Conservation (phyloP, 1,140 invertebrate species). For the Diorhabda sublineata region DNA sequence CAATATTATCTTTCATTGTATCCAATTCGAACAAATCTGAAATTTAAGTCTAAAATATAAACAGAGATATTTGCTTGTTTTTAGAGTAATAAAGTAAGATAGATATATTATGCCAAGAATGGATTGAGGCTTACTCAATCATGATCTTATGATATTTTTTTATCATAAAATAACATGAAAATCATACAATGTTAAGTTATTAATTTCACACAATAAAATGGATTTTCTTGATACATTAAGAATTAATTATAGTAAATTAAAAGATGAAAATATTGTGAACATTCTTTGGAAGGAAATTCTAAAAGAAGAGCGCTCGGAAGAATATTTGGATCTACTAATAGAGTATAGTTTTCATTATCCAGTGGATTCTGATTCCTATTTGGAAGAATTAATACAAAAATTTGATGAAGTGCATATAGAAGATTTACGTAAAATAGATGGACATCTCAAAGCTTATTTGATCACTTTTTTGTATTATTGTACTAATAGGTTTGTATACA, state of each 20-base stretch:
- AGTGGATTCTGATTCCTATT: conserved; percentile 27
- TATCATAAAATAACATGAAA: background rate
- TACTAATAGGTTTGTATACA: conserved; percentile 5
- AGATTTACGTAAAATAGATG: conserved; percentile 24
- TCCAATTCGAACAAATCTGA: no score
- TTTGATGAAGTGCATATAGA: conserved; percentile 26
- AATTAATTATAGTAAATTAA: conserved; percentile 22
- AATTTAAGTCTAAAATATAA: no score
- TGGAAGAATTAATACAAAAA: conserved; percentile 26
- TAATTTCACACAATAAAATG: conserved; percentile 13
- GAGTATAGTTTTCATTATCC: conserved; percentile 31
- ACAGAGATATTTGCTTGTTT: no score
- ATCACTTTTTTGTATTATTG: conserved; percentile 30
- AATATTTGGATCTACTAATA: conserved; percentile 22
- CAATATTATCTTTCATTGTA: no score
- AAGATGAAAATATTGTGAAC: conserved; percentile 16
- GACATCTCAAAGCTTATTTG: conserved; percentile 26
- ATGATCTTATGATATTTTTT: no score
- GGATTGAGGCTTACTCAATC: no score
- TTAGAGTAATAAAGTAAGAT: no score
- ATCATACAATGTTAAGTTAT: background rate
- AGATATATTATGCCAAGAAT: no score
- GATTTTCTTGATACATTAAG: conserved; percentile 24
- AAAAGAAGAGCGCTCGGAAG: conserved; percentile 16
- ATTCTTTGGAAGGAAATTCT: conserved; percentile 27